These are phyloP conservation scores for Agapornis roseicollis DNA, from an alignment of 2,113 vertebrate species.

Conservation along the genomic window DNA sequence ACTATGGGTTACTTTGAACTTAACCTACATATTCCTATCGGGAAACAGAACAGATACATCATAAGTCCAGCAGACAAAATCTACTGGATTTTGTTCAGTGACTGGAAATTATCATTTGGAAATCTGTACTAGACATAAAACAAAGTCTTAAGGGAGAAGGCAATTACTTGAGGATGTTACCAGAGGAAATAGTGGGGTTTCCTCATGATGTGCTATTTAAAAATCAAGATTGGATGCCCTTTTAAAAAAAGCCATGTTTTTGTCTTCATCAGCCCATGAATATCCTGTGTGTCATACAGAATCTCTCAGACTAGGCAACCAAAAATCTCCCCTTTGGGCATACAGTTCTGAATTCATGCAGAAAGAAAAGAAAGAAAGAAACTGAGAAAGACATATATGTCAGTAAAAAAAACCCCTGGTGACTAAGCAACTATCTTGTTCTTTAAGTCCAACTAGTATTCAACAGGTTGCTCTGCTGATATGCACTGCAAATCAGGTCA, in stretches of 20 bases:
- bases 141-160: background rate
- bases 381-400: background rate
- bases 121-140: background rate
- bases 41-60: background rate
- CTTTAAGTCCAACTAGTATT: background rate
- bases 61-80: background rate
- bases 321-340: background rate
- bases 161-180: background rate
- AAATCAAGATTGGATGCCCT: background rate
- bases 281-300: background rate
- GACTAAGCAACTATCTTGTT: background rate
- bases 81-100: background rate
- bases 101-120: background rate
- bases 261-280: background rate
- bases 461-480: background rate
- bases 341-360: background rate
- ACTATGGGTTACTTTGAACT: background rate
- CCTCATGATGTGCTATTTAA: background rate
- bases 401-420: background rate
- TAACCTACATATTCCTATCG: background rate
- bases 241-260: background rate
- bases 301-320: background rate
- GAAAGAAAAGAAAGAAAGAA: no score
- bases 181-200: background rate
- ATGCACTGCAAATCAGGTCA: background rate